Evolutionary conservation across 2,113 vertebrate genomes (phyloP).

Genomic region (Cygnus buccinator): DNA sequence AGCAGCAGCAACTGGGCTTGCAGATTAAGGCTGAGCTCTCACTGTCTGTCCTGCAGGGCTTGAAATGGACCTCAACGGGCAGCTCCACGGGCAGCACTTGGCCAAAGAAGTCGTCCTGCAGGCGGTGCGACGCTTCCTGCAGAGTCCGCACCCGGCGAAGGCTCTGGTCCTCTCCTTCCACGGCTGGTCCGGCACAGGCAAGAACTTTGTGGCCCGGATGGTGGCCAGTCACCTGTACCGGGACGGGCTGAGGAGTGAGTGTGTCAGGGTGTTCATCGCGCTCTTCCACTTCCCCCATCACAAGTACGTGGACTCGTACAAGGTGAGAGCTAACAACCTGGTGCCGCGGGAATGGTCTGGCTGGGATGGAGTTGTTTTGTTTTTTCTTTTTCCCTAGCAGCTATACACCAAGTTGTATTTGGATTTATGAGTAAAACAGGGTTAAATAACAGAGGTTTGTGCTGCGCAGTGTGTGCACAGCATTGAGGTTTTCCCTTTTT

Average conservation of each 20-base stretch:
- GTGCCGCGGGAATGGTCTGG: neutral
- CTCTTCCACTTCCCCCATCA: constrained; percentile 91
- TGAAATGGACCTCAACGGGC: constrained; percentile 78
- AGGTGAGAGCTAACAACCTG: constrained; percentile 74
- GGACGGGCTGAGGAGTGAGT: constrained; percentile 88
- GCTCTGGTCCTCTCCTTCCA: constrained; percentile 93
- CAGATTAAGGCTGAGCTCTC: neutral
- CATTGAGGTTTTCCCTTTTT: neutral
- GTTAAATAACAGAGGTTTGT: too few species aligned
- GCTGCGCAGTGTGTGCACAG: neutral
- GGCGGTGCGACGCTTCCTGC: constrained; percentile 82
- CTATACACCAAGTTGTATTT: accelerated
- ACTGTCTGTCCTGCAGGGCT: constrained; percentile 77
- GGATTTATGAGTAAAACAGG: neutral
- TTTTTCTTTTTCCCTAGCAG: neutral
- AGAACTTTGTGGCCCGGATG: constrained; percentile 92
- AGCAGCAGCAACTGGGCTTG: neutral
- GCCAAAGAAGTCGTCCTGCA: constrained; percentile 82
- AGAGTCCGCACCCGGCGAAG: constrained; percentile 78
- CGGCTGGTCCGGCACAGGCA: constrained; percentile 95
- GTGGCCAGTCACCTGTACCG: constrained; percentile 89
- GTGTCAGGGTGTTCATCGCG: constrained; percentile 88
- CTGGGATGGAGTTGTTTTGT: neutral
- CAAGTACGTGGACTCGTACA: constrained; percentile 85
- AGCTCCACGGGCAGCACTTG: constrained; percentile 93